Percentiles rank a stretch among this genome's conserved stretches.
Conservation (phyloP, 2,888 invertebrate genomes). For the Cyclophora albipunctata region DNA sequence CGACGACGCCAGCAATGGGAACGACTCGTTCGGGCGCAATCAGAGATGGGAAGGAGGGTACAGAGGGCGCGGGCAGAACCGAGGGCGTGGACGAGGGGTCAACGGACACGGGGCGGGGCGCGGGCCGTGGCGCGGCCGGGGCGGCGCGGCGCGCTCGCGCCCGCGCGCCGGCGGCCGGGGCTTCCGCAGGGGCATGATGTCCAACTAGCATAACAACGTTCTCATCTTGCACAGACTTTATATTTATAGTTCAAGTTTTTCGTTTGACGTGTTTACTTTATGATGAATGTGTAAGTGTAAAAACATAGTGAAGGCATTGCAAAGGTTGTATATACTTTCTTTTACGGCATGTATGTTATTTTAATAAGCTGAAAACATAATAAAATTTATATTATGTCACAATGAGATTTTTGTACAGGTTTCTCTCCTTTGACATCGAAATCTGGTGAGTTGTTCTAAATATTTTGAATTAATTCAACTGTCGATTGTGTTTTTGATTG, state of each 20-base stretch:
- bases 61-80: constrained; percentile 54
- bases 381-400: constrained; percentile 55
- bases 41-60: constrained; percentile 55
- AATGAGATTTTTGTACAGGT: constrained; percentile 45
- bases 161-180: constrained; percentile 41
- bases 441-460: constrained; percentile 58
- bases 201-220: constrained; percentile 41
- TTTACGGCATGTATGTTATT: constrained; percentile 63
- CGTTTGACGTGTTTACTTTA: constrained; percentile 35
- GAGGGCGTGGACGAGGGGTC: constrained; percentile 21
- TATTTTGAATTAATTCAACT: constrained; percentile 31
- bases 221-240: constrained; percentile 35
- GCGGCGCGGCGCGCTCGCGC: constrained; percentile 21
- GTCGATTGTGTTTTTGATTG: constrained; percentile 25
- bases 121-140: constrained; percentile 45
- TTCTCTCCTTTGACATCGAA: constrained; percentile 26
- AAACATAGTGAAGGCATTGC: constrained; percentile 47
- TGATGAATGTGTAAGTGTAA: constrained; percentile 55
- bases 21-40: constrained; percentile 41
- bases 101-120: constrained; percentile 41
- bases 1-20: constrained; percentile 39
- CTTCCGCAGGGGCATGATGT: constrained; percentile 59
- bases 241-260: constrained; percentile 34
- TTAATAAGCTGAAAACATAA: constrained; percentile 56
- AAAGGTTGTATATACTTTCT: constrained; percentile 67